A percentile compares a stretch with the other conserved stretches of the same genome.
Conservation (phyloP, 1,140 invertebrate genomes). For the Phenacoccus solenopsis region DNA sequence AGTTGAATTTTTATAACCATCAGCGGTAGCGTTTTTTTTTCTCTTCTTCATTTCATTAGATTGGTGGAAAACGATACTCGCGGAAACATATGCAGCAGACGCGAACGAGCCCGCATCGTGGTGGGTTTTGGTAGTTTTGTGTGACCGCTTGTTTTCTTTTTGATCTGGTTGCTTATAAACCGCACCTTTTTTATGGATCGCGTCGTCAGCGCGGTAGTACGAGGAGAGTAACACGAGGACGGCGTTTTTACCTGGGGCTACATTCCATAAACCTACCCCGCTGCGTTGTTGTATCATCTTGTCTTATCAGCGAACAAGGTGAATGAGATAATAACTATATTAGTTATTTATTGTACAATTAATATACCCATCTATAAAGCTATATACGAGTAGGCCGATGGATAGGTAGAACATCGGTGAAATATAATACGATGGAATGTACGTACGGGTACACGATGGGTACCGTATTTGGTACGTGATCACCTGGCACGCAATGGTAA, state of each 20-base stretch:
- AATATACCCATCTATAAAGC: no score
- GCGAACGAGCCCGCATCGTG: no score
- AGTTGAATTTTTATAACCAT: no score
- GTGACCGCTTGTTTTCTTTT: neutral
- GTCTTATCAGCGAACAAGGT: constrained; percentile 1
- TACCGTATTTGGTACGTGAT: neutral
- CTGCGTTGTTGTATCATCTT: neutral
- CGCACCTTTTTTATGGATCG: neutral
- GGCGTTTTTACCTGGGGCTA: neutral
- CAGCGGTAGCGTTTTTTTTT: no score
- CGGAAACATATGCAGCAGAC: no score
- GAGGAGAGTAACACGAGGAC: neutral
- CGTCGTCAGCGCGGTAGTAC: neutral
- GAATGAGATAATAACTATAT: constrained; percentile 3
- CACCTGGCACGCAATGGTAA: neutral
- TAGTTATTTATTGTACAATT: neutral
- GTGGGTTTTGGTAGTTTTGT: no score
- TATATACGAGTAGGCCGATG: no score
- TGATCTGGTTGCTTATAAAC: neutral
- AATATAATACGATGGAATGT: neutral
- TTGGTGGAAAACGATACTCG: no score
- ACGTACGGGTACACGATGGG: neutral
- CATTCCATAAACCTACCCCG: neutral
- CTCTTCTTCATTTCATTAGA: no score
- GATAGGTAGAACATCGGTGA: neutral